Percentiles rank a stretch among this genome's conserved stretches.
Evolutionary conservation across 2,113 vertebrate genomes (phyloP).

Genomic region (Anhinga anhinga): DNA sequence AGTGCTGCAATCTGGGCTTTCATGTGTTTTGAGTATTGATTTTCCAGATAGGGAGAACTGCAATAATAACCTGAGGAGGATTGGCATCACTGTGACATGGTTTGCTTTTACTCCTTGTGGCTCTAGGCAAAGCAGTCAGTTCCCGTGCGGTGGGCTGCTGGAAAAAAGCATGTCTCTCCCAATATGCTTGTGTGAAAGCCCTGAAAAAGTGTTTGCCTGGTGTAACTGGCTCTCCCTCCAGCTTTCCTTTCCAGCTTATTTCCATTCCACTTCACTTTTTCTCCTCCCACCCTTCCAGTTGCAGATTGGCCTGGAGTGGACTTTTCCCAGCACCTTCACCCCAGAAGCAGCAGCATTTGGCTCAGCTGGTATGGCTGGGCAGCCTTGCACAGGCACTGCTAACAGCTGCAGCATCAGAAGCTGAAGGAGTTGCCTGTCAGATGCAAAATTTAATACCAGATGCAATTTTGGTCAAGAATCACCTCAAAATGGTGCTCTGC

Average conservation of each 20-base stretch:
- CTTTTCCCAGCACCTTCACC: background rate
- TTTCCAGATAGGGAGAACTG: background rate
- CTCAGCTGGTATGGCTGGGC: background rate
- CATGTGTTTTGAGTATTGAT: constrained; percentile 1
- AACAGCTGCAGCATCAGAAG: background rate
- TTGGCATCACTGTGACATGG: background rate
- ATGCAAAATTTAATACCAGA: background rate
- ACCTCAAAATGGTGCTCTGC: background rate
- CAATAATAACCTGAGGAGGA: background rate
- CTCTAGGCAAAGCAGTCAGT: background rate
- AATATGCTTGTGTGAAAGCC: background rate
- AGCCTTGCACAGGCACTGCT: background rate
- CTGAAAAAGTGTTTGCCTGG: background rate
- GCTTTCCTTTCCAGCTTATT: background rate
- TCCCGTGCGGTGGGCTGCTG: fast-evolving
- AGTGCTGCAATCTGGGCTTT: background rate
- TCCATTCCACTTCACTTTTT: background rate
- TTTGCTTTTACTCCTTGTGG: background rate
- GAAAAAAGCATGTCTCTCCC: background rate
- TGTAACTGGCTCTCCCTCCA: background rate
- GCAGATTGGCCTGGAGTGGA: fast-evolving
- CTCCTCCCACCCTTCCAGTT: background rate
- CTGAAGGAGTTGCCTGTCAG: fast-evolving
- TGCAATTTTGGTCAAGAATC: background rate
- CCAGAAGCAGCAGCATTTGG: background rate